These are phyloP conservation scores for Riptortus pedestris DNA, from an alignment of 1,140 invertebrate species.

Conservation along the genomic window DNA sequence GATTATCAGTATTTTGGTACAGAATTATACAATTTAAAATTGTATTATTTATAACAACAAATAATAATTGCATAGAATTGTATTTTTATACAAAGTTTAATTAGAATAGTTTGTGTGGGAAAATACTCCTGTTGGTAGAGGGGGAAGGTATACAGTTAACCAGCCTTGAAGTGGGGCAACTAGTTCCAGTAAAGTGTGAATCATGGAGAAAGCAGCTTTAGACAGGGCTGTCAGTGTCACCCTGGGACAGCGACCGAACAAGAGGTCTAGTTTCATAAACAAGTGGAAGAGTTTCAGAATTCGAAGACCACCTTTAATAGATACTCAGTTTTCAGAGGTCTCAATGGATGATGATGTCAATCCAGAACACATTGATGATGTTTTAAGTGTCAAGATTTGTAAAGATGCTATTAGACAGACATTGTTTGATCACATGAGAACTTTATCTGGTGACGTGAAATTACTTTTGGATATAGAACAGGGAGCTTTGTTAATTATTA, in stretches of 20 bases:
- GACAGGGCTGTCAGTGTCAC: slow-evolving; percentile 36
- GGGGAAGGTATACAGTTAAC: slow-evolving; percentile 19
- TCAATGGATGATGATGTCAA: slow-evolving; percentile 22
- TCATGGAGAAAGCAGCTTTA: slow-evolving; percentile 33
- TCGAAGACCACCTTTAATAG: slow-evolving; percentile 15
- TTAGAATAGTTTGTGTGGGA: background rate
- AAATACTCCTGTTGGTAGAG: background rate
- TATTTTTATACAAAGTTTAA: too few species aligned
- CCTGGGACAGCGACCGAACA: slow-evolving; percentile 29
- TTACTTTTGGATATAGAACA: slow-evolving; percentile 59
- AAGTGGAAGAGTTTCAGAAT: slow-evolving; percentile 34
- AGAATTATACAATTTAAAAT: too few species aligned
- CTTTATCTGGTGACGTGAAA: slow-evolving; percentile 49
- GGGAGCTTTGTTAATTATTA: slow-evolving; percentile 47
- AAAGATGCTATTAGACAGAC: slow-evolving; percentile 58
- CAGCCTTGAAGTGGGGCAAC: slow-evolving; percentile 1
- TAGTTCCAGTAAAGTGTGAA: background rate
- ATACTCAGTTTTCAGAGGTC: slow-evolving; percentile 13
- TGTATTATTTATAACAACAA: too few species aligned
- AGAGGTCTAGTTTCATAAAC: slow-evolving; percentile 34
- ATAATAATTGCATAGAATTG: too few species aligned
- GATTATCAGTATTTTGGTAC: too few species aligned
- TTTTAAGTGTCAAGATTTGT: slow-evolving; percentile 60
- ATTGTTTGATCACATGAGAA: slow-evolving; percentile 58
- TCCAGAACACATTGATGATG: slow-evolving; percentile 49